phyloP scores from a whole-genome alignment of 35 echinoderm and acorn worm species.

The Acanthaster planci region DNA sequence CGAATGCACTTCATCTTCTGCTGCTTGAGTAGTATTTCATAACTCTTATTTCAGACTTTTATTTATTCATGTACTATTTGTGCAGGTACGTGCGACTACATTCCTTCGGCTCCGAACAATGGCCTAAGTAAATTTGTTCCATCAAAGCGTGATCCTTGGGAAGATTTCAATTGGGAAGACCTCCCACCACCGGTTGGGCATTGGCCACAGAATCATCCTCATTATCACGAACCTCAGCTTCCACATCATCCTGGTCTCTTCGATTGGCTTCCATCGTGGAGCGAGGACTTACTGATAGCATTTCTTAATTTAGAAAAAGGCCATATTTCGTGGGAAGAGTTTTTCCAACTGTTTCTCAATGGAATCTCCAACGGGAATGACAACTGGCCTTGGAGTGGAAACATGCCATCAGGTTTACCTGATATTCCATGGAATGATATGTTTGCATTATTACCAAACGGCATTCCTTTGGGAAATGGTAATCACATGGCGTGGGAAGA shows the following conservation, averaged over 20 bases:
- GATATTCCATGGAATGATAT: not conserved
- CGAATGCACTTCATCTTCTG: not conserved
- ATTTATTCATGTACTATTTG: no score
- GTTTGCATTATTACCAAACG: not conserved
- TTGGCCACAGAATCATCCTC: not conserved
- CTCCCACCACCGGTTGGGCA: not conserved
- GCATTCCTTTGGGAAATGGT: not conserved
- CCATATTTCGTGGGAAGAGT: not conserved
- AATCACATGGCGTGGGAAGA: not conserved
- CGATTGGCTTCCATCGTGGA: not conserved
- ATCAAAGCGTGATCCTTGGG: not conserved
- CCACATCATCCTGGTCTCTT: not conserved
- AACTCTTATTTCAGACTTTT: not conserved
- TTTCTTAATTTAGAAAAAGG: not conserved
- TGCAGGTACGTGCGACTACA: not conserved
- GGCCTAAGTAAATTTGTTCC: not conserved
- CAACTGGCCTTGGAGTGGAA: not conserved
- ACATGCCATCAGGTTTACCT: not conserved
- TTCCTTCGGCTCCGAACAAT: conserved; percentile 1
- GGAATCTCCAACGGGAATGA: not conserved
- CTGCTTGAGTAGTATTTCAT: not conserved
- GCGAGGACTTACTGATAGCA: not conserved
- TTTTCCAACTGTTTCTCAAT: conserved; percentile 3
- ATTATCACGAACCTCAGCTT: no score
- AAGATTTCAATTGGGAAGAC: conserved; percentile 5